A percentile compares a stretch with the other conserved stretches of the same genome.
Evolutionary conservation across 1,140 invertebrate genomes (phyloP).

Genomic region (Heliconius hewitsoni): DNA sequence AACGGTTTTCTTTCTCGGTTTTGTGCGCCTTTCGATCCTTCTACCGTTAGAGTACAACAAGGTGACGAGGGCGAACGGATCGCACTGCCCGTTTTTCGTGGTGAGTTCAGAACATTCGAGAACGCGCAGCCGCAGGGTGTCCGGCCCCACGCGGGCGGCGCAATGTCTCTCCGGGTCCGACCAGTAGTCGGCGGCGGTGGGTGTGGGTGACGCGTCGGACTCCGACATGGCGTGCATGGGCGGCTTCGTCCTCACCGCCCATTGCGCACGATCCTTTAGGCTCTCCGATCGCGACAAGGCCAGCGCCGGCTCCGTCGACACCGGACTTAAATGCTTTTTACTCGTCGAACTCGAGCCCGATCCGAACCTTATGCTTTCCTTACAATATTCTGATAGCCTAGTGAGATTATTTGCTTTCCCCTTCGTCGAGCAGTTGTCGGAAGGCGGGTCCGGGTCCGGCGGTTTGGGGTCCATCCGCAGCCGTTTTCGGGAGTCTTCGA

Average conservation of each 20-base stretch:
- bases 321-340: constrained; percentile 69
- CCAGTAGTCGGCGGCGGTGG: constrained; percentile 78
- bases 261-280: constrained; percentile 71
- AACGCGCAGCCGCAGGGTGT: constrained; percentile 83
- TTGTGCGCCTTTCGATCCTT: constrained; percentile 90
- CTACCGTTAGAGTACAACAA: constrained; percentile 91
- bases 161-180: constrained; percentile 76
- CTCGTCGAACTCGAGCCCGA: constrained; percentile 77
- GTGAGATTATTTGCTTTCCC: constrained; percentile 70
- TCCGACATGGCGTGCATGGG: constrained; percentile 72
- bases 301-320: constrained; percentile 63
- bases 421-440: constrained; percentile 64
- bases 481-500: constrained; percentile 70
- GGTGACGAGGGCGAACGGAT: constrained; percentile 92
- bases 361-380: constrained; percentile 75
- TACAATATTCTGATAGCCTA: constrained; percentile 74
- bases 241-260: constrained; percentile 62
- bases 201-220: constrained; percentile 64
- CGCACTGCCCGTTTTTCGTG: constrained; percentile 94
- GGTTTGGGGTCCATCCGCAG: constrained; percentile 71
- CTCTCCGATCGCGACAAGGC: constrained; percentile 74
- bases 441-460: constrained; percentile 61
- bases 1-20: constrained; percentile 93
- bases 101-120: constrained; percentile 93
- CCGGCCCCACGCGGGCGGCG: constrained; percentile 67